Evolutionary conservation across 2,113 vertebrate species (phyloP), one percentile per base, ranked within the genome.

Genomic region (Pollachius pollachius): DNA sequence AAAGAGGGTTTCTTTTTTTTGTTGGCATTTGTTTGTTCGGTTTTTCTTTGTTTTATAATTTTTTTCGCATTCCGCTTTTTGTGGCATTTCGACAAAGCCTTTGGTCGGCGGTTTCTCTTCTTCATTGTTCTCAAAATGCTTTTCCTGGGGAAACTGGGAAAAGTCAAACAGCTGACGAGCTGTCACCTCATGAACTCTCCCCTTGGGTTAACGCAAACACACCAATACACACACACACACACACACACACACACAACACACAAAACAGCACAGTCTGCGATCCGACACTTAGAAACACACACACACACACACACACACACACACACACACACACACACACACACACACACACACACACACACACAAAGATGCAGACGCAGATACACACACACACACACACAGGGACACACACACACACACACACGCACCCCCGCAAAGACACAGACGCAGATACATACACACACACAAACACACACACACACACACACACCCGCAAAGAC

Each of bases 81-180:
- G 71, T 83, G 84, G 62, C 81, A 57, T 84, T 87, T 83, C 79
- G 77, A 81, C 86, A 81, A 48, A 48, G 86, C 84, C 21, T 15
- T 63, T 71, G 73, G 77, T 74, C 72, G 82, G 81, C 72, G 81
- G 71, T 78, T 81, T 79, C 78, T 79, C 77, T 69, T 82, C 73
- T 73, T 69, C 75, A 85, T 86, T 87, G 86, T 89, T 84, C 81
- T 73, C 59, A 77, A 84, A 84, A 74, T 80, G 75, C 82, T 82
- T 57, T 88, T 82, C 84, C 81, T 79, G 81, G 89, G 89, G 89
- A 88, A 88, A 86, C 80, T 83, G 81, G 54, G 84, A 86, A 90
- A 89, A 89, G 87, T 88, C 87, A 90, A 90, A 90, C 76, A 88
- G 89, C 87, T 88, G 89, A 90, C 64, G 69, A 85, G 77, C 79